Conservation (phyloP, 2,113 vertebrate species). For the Indicator indicator region DNA sequence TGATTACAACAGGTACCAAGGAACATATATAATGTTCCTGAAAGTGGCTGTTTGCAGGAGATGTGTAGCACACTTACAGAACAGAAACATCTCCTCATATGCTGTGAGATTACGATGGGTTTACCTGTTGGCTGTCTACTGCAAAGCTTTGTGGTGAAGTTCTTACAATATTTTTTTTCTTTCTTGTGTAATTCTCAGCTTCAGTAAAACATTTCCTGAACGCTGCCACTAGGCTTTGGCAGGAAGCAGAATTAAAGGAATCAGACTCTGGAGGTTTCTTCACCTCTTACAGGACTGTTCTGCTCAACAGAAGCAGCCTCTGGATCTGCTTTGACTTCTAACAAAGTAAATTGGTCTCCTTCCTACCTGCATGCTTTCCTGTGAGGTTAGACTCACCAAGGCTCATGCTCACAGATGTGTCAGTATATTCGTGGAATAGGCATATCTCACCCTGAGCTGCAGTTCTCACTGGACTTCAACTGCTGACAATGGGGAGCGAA, state of each 20-base stretch:
- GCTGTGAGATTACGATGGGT: neutral
- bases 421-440: neutral
- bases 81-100: neutral
- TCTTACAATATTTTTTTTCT: neutral
- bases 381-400: neutral
- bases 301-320: neutral
- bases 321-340: neutral
- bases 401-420: rapidly evolving
- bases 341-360: neutral
- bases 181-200: neutral
- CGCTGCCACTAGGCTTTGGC: neutral
- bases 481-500: neutral
- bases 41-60: neutral
- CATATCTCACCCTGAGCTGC: rapidly evolving
- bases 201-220: neutral
- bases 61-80: neutral
- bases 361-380: neutral
- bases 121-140: neutral
- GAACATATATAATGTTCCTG: neutral
- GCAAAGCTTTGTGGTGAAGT: neutral
- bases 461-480: neutral
- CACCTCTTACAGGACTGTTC: neutral
- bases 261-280: neutral
- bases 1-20: neutral
- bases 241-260: neutral